Evolutionary conservation across 2,113 vertebrate species (phyloP).

Genomic region (Gopherus flavomarginatus): DNA sequence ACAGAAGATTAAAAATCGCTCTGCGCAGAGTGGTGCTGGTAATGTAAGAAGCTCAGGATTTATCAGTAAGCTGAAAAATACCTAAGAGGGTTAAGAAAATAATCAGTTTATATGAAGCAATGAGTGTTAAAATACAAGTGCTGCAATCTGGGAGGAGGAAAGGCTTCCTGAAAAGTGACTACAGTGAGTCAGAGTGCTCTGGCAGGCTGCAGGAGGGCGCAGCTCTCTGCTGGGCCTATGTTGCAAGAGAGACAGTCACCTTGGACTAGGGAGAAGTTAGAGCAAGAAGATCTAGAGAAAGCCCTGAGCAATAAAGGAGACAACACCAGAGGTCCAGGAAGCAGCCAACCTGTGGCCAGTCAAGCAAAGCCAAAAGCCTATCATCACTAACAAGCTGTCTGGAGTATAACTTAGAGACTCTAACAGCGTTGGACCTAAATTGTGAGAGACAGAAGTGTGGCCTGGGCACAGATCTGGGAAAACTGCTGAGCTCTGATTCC

Average conservation of each 20-base stretch:
- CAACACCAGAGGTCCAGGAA: neutral
- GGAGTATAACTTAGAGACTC: neutral
- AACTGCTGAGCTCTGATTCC: neutral
- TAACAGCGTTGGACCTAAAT: neutral
- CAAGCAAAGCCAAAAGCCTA: neutral
- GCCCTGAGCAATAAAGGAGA: neutral
- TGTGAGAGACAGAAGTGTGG: neutral
- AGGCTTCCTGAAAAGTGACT: neutral
- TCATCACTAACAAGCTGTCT: rapidly evolving
- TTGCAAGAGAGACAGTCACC: neutral
- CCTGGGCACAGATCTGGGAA: neutral
- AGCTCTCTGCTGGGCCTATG: neutral
- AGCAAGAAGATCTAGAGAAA: neutral
- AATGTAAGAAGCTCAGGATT: neutral
- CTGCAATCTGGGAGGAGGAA: neutral
- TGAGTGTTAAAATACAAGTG: neutral
- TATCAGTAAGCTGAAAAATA: neutral
- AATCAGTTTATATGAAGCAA: constrained; percentile 12
- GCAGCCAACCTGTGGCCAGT: neutral
- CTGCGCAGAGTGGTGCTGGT: neutral
- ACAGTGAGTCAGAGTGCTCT: neutral
- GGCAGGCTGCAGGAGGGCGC: neutral
- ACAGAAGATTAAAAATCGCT: neutral
- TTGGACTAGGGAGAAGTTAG: neutral
- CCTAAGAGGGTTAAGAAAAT: neutral